These are phyloP conservation scores for Actenoides lindsayi DNA, from an alignment of 2,113 vertebrate species.

Conservation along the genomic window DNA sequence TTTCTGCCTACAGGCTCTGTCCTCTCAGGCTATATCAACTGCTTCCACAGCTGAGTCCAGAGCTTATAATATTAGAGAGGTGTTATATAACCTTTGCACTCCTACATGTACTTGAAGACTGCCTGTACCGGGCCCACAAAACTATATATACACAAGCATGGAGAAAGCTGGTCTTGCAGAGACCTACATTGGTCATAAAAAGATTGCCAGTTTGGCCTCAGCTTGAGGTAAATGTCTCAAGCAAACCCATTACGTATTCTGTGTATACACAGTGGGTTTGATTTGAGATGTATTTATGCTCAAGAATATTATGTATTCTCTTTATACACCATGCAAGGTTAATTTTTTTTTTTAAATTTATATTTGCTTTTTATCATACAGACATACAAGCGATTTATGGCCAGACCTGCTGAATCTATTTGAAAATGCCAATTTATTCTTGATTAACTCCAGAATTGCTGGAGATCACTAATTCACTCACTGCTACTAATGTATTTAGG, in stretches of 20 bases:
- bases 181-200: neutral
- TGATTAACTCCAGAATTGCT: constrained; percentile 69
- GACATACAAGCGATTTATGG: constrained; percentile 71
- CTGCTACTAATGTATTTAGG: neutral
- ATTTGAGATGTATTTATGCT: constrained; percentile 80
- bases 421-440: constrained; percentile 52
- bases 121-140: neutral
- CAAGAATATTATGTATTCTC: constrained; percentile 78
- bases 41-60: neutral
- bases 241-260: constrained; percentile 69
- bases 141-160: neutral
- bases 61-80: neutral
- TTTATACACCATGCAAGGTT: constrained; percentile 79
- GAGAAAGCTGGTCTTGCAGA: neutral
- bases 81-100: neutral
- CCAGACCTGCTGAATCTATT: constrained; percentile 66
- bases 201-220: constrained; percentile 47
- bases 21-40: neutral
- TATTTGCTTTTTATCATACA: constrained; percentile 76
- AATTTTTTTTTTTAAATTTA: constrained; percentile 74
- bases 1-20: neutral
- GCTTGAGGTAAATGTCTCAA: constrained; percentile 32
- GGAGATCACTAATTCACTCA: neutral
- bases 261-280: constrained; percentile 71
- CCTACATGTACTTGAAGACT: neutral